Evolutionary conservation across 2,113 vertebrate genomes (phyloP), one percentile per base, ranked within the genome.

Genomic region (Noctilio leporinus): DNA sequence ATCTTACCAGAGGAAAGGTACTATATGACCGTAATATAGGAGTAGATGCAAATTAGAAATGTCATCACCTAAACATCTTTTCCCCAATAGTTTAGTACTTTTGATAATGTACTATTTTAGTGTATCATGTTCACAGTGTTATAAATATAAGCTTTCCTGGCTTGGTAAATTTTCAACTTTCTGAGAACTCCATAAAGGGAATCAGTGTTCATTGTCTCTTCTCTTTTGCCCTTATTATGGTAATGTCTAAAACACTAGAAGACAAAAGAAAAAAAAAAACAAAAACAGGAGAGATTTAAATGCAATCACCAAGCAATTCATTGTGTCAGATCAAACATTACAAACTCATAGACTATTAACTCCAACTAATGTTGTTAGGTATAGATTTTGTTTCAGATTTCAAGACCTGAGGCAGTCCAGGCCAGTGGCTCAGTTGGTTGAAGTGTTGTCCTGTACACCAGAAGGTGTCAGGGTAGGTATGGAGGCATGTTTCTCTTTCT

Each of bases 91-190:
- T 97, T 95, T 67, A 82, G 90, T 95, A 94, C 88, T 95, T 96
- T 95, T 97, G 95, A 96, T 96, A 97, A 95, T 96, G 95, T 95
- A 95, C 97, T 97, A 96, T 97, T 97, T 97, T 95, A 89, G 95
- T 94, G 73, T 91, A 96, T 96, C 97, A 95, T 97, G 94, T 97
- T 97, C 96, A 96, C 96, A 95, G 93, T 97, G 96, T 97, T 97
- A 88, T 96, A 97, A 97, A 97, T 97, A 96, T 96, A 97, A 95
- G 86, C 94, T 95, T 96, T 96, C 94, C 85, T 91, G 67, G 81
- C 64, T 96, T 93, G 69, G 86, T 96, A 97, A 95, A 95, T 92
- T 94, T 45, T 96, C 19, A 1, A 86, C 77, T 83, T 91, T 55
- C 86, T 95, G 86, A 95, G 33, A 82, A 88, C 47, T 80, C 51